Base-by-base conservation (phyloP, 2,888 invertebrate species). In the Ennomos quercinarius region DNA sequence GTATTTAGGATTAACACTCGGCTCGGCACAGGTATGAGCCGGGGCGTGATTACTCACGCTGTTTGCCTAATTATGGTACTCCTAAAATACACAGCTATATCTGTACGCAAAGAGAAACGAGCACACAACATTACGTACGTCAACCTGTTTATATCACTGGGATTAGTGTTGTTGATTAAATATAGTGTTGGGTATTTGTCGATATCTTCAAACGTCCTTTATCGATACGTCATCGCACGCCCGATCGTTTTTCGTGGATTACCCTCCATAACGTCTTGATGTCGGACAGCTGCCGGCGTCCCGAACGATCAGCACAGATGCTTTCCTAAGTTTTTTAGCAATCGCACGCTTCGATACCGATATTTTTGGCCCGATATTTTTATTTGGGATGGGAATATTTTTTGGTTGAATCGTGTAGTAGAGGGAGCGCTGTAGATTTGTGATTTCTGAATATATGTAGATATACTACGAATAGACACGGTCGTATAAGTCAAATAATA, bases 181-280 rank as follows among this genome's bases (percentile, higher is more conserved):
- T 11, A 52, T 11, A 52, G n/a, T 44, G 44, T 48, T 44, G 10
- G 35, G 36, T 46, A 50, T 50, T 46, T 35, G 42, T 41, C 39
- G 9, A 56, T 37, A 43, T 50, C 49, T 55, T 50, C 50, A 64
- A 60, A 50, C 58, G 61, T 59, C 62, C 52, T 58, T 55, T 53
- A 64, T 64, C 62, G 61, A 66, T 65, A 65, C 57, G 61, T 67
- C 61, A 67, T 66, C 59, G 50, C 60, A 58, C 72, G 69, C 73
- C 72, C 79, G 81, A 83, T 83, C 81, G 81, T 84, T 87, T 87
- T 82, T 78, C 78, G 74, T 80, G 85, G 85, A 87, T 89, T 86
- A 84, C 86, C 83, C 83, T 77, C 86, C 70, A 78, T 88, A 87
- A 90, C 84, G 87, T 89, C 91, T 89, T 87, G 85, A 90, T 89